Evolutionary conservation across 2,797 vertebrate species (phyloP).

Genomic region (Simalia tracyae): DNA sequence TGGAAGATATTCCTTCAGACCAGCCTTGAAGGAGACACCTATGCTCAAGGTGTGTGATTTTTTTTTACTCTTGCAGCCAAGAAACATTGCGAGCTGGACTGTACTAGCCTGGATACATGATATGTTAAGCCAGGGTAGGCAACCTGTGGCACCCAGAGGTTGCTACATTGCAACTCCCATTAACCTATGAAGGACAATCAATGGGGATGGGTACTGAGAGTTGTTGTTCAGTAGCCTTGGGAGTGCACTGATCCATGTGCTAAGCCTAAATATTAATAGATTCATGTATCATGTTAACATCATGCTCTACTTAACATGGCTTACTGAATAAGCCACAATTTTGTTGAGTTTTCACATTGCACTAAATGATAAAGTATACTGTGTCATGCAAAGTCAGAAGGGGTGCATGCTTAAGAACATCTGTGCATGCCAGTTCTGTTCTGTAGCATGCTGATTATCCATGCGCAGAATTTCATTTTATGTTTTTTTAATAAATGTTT

Average conservation of each 20-base stretch:
- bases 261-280: too few species aligned
- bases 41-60: neutral
- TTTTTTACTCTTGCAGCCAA: too few species aligned
- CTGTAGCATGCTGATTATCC: neutral
- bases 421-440: neutral
- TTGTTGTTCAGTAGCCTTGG: neutral
- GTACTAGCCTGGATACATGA: too few species aligned
- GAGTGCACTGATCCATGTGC: too few species aligned
- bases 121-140: too few species aligned
- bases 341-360: too few species aligned
- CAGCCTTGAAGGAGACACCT: neutral
- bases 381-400: neutral
- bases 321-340: too few species aligned
- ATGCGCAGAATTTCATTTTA: neutral
- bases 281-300: too few species aligned
- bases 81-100: too few species aligned
- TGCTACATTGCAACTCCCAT: neutral
- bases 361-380: too few species aligned
- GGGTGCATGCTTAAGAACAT: neutral
- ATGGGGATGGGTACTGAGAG: neutral
- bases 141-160: neutral
- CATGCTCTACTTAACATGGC: too few species aligned
- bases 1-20: too few species aligned
- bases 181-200: neutral
- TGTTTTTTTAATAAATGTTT: neutral